Conservation (phyloP, 2,888 invertebrate species). For the Drosophila kanekoi region DNA sequence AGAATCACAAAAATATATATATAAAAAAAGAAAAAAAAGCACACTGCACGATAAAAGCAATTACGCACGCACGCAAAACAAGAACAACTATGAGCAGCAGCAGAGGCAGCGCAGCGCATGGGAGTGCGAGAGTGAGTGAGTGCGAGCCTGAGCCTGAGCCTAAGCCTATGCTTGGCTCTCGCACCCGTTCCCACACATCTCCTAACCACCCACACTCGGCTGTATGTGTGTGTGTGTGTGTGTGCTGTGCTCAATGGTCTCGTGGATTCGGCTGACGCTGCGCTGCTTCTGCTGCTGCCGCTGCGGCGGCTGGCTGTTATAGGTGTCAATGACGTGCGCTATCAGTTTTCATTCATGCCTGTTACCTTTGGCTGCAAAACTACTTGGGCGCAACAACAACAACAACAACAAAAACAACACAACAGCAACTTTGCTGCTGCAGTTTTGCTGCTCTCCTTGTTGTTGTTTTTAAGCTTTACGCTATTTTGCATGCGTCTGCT, state of each 20-base stretch:
- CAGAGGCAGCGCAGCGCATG: background rate
- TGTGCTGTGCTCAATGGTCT: conserved; percentile 14
- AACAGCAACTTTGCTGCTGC: conserved; percentile 22
- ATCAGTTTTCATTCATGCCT: conserved; percentile 76
- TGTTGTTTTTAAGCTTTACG: conserved; percentile 26
- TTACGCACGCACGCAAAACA: conserved; percentile 67
- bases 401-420: conserved; percentile 21
- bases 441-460: conserved; percentile 19
- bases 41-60: conserved; percentile 54
- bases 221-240: background rate
- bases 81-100: conserved; percentile 16
- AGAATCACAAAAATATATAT: no score
- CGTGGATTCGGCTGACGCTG: conserved; percentile 24
- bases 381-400: conserved; percentile 36
- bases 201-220: conserved; percentile 16
- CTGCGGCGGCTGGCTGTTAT: conserved; percentile 40
- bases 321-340: conserved; percentile 80
- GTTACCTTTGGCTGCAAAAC: conserved; percentile 49
- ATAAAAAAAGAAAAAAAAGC: conserved; percentile 3
- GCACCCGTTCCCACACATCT: conserved; percentile 2
- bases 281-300: conserved; percentile 11
- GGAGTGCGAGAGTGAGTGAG: conserved; percentile 9
- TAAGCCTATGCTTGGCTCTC: conserved; percentile 18
- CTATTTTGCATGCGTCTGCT: conserved; percentile 51
- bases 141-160: conserved; percentile 5